Base-by-base conservation (phyloP, 2,797 vertebrate species). In the Hylomyscus alleni region DNA sequence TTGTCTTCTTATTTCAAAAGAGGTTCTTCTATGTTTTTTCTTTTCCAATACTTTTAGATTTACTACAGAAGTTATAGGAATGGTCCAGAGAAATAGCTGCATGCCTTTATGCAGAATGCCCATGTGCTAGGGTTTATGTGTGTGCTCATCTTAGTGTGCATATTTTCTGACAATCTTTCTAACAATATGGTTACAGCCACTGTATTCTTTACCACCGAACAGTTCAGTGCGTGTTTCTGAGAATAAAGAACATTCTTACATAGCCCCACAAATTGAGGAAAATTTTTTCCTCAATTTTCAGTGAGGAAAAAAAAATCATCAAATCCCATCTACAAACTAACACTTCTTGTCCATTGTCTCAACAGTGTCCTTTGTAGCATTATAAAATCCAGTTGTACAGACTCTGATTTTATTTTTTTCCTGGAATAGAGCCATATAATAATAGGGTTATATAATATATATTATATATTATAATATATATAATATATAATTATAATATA, bases 51-150 rank as follows among this genome's bases (percentile, higher is more conserved):
- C 83, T 81, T 93, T 90, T 50, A n/a, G 29, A 87, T 34, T 91
- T 83, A 87, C 3, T 47, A 44, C 20, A 81, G 83, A 75, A 95
- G n/a, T 87, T 95, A 17, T 17, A 97, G 54, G 47, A 96, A 83
- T 75, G 47, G n/a, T 89, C 44, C 14, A 82, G 82, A 97, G 26
- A 76, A 76, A 73, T 83, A 89, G 85, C 34, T 89, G 37, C 72
- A 58, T 58, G 78, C 22, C 22, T 92, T 91, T 31, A 67, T 8
- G 56, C 17, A 75, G 60, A 81, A n/a, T 76, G 3, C 11, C 44
- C 22, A 26, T 52, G 50, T 83, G 6, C 80, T 62, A 75, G 69
- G 44, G 44, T 44, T 40, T 86, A 2, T 67, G 20, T 91, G 9
- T 82, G 26, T 62, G 19, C 11, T 22, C 29, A 0, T 84, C 14